Percentiles rank a stretch among this genome's conserved stretches.
phyloP scores from a whole-genome alignment of 53 echinoderm and acorn worm species.

The Henricia sp. region DNA sequence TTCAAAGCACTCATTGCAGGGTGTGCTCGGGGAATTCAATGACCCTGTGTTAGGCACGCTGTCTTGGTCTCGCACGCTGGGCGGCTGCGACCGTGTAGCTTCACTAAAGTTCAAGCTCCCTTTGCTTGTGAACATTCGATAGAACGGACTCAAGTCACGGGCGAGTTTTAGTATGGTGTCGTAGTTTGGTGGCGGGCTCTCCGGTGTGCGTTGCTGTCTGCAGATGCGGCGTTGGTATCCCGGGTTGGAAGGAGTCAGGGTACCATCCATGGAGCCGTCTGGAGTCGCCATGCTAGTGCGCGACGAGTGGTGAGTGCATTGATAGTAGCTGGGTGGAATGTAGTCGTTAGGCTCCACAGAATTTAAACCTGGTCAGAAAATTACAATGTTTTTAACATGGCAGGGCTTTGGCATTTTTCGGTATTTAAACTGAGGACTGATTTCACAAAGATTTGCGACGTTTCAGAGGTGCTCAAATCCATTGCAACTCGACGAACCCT shows the following conservation, averaged over 20 bases:
- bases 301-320: conserved; percentile 84
- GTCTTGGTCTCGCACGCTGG: conserved; percentile 29
- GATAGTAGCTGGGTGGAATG: conserved; percentile 93
- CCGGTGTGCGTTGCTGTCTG: conserved; percentile 80
- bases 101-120: conserved; percentile 53
- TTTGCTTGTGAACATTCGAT: conserved; percentile 60
- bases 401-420: too few relatives aligned
- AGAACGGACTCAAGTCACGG: conserved; percentile 62
- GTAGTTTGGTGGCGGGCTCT: conserved; percentile 94
- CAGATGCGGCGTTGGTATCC: conserved; percentile 77
- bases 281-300: conserved; percentile 73
- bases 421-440: too few relatives aligned
- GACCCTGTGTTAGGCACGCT: conserved; percentile 49
- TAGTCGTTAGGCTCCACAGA: conserved; percentile 89
- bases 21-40: conserved; percentile 35
- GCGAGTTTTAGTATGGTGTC: conserved; percentile 79
- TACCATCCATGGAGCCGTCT: conserved; percentile 62
- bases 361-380: conserved; percentile 15
- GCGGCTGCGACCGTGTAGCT: neutral
- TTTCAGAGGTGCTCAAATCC: too few relatives aligned
- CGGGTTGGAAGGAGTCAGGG: conserved; percentile 71
- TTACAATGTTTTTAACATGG: neutral
- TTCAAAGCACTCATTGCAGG: conserved; percentile 54
- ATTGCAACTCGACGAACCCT: too few relatives aligned
- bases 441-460: too few relatives aligned